phyloP scores from a whole-genome alignment of 2,113 vertebrate species.

The Machaerirhynchus nigripectus region DNA sequence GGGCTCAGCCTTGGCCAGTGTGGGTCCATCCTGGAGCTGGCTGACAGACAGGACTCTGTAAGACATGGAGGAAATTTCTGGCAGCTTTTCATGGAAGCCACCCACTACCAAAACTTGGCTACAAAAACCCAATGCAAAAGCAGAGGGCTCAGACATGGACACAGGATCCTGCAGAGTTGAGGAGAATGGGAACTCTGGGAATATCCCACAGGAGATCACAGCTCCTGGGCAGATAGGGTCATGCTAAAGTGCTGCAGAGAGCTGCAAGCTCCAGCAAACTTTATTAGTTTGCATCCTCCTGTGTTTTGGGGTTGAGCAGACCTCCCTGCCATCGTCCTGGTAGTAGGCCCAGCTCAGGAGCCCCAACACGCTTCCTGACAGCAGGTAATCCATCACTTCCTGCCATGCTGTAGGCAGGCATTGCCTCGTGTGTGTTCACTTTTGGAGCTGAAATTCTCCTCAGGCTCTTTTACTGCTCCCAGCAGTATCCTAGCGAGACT shows the following conservation, averaged over 20 bases:
- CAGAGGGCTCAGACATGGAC: neutral
- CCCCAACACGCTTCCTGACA: fast-evolving
- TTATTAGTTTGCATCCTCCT: neutral
- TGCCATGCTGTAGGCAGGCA: fast-evolving
- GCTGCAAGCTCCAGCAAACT: neutral
- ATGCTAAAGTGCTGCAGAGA: neutral
- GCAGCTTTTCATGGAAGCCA: neutral
- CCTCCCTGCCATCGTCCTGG: neutral
- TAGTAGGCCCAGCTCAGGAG: neutral
- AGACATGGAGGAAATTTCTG: neutral
- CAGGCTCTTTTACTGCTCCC: neutral
- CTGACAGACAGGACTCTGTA: neutral
- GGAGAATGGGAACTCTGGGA: neutral
- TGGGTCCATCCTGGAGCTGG: fast-evolving
- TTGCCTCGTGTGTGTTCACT: neutral
- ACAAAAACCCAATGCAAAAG: neutral
- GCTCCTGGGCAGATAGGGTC: neutral
- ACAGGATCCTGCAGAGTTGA: neutral
- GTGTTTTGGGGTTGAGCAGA: neutral
- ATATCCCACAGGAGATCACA: neutral
- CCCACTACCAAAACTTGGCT: neutral
- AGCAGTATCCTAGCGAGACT: neutral
- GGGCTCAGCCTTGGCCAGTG: fast-evolving
- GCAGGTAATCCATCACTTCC: neutral
- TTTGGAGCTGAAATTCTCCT: neutral